phyloP scores from a whole-genome alignment of 2,113 vertebrate genomes.

The Amblyornis subalaris region DNA sequence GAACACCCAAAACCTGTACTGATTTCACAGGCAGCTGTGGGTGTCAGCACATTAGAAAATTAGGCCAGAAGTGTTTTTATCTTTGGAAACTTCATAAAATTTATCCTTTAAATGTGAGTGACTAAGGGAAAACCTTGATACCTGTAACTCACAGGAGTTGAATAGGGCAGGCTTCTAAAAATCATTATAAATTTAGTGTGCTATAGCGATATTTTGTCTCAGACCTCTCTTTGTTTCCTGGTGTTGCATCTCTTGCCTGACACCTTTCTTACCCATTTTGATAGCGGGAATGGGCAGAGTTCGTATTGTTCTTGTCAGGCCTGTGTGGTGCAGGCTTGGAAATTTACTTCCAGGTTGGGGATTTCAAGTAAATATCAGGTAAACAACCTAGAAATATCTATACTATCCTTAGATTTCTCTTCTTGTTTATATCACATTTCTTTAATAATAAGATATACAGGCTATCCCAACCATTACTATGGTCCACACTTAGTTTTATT shows the following conservation, averaged over 20 bases:
- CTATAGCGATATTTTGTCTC: not conserved
- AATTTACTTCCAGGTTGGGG: not conserved
- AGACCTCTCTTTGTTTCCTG: not conserved
- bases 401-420: not conserved
- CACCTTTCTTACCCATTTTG: not conserved
- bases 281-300: not conserved
- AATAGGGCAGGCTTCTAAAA: not conserved
- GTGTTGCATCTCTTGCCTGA: not conserved
- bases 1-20: not conserved
- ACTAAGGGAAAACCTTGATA: not conserved
- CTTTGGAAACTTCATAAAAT: not conserved
- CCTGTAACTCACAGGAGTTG: not conserved
- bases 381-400: not conserved
- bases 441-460: not conserved
- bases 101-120: not conserved
- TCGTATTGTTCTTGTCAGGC: not conserved
- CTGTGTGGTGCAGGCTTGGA: not conserved
- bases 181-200: not conserved
- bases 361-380: not conserved
- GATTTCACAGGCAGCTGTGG: not conserved
- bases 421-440: not conserved
- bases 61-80: not conserved
- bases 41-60: not conserved
- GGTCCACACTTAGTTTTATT: not conserved
- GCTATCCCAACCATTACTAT: not conserved